Evolutionary conservation across 1,140 invertebrate species (phyloP).

Genomic region (Semibalanus balanoides): DNA sequence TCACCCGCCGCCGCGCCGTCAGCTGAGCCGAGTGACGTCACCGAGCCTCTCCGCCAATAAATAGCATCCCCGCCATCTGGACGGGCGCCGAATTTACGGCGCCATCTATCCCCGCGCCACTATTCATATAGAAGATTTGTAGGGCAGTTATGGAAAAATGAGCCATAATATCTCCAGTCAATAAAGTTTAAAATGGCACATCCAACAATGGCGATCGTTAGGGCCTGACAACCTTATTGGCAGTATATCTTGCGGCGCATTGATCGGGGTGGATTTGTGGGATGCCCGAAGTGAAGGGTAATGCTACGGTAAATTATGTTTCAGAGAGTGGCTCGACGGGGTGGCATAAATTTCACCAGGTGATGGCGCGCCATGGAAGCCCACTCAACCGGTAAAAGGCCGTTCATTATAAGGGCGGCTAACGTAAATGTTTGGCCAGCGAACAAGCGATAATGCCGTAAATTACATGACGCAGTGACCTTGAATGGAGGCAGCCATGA

Average conservation of each 20-base stretch:
- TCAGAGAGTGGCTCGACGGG: background rate
- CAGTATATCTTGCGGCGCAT: background rate
- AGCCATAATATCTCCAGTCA: slow-evolving; percentile 2
- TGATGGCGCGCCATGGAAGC: background rate
- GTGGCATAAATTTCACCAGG: background rate
- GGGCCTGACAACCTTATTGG: background rate
- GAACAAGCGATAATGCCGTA: background rate
- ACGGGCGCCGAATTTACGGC: background rate
- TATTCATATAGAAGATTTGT: slow-evolving; percentile 3
- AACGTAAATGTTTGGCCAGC: background rate
- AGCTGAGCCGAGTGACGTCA: background rate
- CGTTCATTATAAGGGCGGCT: background rate
- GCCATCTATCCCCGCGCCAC: background rate
- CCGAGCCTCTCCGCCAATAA: background rate
- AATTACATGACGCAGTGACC: background rate
- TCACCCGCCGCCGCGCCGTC: too few relatives aligned
- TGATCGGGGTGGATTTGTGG: background rate
- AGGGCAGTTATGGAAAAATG: slow-evolving; percentile 2
- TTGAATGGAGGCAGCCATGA: too few relatives aligned
- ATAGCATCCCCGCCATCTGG: background rate
- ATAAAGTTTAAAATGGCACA: slow-evolving; percentile 1
- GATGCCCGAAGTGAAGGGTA: background rate
- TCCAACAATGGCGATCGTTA: slow-evolving; percentile 1
- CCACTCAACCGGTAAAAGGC: background rate
- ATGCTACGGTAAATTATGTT: slow-evolving; percentile 1